phyloP scores from a whole-genome alignment of 1,140 invertebrate genomes.

The Goniozus legneri region DNA sequence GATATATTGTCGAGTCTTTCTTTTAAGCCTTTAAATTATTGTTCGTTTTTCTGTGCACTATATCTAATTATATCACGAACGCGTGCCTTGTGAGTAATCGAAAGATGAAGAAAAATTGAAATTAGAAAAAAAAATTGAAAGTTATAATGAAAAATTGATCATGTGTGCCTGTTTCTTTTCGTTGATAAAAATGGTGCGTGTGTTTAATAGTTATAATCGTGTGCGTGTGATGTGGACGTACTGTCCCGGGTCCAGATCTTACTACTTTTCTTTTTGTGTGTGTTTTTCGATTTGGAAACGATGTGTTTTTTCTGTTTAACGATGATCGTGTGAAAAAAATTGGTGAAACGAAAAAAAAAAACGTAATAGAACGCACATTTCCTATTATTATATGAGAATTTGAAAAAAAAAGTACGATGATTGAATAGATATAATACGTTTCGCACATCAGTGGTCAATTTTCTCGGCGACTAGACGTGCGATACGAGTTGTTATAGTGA shows the following conservation, averaged over 20 bases:
- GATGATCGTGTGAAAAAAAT: constrained; percentile 8
- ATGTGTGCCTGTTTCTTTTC: neutral
- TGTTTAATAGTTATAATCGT: neutral
- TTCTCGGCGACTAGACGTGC: too few species aligned
- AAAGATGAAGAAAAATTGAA: constrained; percentile 3
- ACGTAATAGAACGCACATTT: constrained; percentile 3
- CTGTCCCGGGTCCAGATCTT: too few species aligned
- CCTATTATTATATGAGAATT: too few species aligned
- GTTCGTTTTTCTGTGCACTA: constrained; percentile 18
- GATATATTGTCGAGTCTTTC: too few species aligned
- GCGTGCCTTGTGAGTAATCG: constrained; percentile 25
- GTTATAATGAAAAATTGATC: constrained; percentile 10
- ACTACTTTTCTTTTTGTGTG: too few species aligned
- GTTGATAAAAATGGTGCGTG: neutral
- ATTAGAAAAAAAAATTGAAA: too few species aligned
- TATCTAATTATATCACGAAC: constrained; percentile 13
- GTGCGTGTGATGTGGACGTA: constrained; percentile 11
- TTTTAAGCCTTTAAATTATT: constrained; percentile 50
- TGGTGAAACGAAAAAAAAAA: too few species aligned
- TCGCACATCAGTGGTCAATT: too few species aligned
- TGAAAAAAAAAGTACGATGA: too few species aligned
- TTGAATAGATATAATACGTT: too few species aligned
- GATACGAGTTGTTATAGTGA: too few species aligned
- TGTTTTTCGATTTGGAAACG: constrained; percentile 15
- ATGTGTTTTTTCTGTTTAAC: constrained; percentile 11